Percentiles rank a stretch among this genome's conserved stretches.
These are phyloP conservation scores for Octomys mimax DNA, from an alignment of 2,797 vertebrate genomes.

Conservation along the genomic window DNA sequence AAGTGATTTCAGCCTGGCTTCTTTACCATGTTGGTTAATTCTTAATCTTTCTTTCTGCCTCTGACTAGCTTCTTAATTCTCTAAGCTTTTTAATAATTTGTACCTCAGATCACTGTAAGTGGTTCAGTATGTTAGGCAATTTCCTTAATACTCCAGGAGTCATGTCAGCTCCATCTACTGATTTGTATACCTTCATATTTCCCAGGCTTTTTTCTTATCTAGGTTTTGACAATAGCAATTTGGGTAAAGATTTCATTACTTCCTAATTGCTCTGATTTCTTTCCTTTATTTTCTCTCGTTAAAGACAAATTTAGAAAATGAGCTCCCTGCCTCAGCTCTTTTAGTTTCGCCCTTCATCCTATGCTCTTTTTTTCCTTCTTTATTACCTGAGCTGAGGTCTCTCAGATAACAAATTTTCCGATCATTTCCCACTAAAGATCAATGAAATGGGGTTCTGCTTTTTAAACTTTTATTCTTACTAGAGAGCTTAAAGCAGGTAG, in stretches of 20 bases:
- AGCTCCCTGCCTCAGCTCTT: background rate
- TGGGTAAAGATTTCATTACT: conserved; percentile 58
- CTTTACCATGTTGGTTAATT: background rate
- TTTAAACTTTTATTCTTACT: background rate
- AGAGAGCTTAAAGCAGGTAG: background rate
- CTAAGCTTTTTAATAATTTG: background rate
- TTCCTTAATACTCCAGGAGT: conserved; percentile 26
- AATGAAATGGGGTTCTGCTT: background rate
- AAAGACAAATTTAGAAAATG: conserved; percentile 50
- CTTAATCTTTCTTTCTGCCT: background rate
- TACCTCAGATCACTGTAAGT: conserved; percentile 13
- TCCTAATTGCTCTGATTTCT: conserved; percentile 41
- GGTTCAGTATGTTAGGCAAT: background rate
- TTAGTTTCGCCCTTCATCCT: background rate
- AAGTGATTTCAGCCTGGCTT: background rate
- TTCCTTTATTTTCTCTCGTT: conserved; percentile 6
- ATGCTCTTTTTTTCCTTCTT: background rate
- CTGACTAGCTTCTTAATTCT: background rate
- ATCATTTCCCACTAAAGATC: background rate
- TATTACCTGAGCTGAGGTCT: background rate
- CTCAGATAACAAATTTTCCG: background rate
- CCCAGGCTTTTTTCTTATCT: conserved; percentile 12
- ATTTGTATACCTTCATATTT: background rate
- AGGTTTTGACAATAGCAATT: conserved; percentile 58
- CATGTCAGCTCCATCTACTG: background rate